A percentile compares a stretch with the other conserved stretches of the same genome.
Conservation (phyloP, 2,797 vertebrate species). For the Lagorchestes hirsutus region DNA sequence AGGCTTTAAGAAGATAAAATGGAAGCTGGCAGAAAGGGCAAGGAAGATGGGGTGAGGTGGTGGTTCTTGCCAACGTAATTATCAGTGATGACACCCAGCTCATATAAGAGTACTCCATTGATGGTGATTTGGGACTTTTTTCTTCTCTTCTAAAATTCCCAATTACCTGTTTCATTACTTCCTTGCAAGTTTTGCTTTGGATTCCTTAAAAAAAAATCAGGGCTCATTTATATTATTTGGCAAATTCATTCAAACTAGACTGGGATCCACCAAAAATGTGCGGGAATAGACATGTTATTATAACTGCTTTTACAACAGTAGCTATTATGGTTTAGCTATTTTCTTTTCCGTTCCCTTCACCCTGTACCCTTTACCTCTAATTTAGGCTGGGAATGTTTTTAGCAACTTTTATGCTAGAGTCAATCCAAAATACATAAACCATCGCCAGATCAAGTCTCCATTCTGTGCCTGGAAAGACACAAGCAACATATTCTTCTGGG, state of each 20-base stretch:
- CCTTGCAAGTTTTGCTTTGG: not conserved
- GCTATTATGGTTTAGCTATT: not conserved
- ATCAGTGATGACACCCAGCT: conserved; percentile 33
- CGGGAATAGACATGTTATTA: not conserved
- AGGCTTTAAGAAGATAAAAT: conserved; percentile 2
- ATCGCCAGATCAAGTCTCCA: not conserved
- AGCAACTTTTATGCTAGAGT: not conserved
- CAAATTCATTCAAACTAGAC: conserved; percentile 15
- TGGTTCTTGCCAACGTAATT: conserved; percentile 7
- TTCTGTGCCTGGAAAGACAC: not conserved
- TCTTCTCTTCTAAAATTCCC: conserved; percentile 20
- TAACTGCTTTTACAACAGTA: not conserved
- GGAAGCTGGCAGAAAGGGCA: not conserved
- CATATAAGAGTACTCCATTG: conserved; percentile 23
- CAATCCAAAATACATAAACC: not conserved
- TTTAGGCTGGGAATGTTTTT: not conserved
- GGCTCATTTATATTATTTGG: conserved; percentile 24
- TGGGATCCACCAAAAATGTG: not conserved
- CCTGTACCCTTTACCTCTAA: not conserved
- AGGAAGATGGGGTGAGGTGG: not conserved
- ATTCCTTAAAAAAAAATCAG: conserved; percentile 26
- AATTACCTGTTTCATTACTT: conserved; percentile 14
- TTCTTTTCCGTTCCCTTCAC: too few relatives aligned
- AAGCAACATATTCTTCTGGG: not conserved
- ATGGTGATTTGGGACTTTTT: conserved; percentile 42